A percentile compares a stretch with the other conserved stretches of the same genome.
phyloP scores from a whole-genome alignment of 23 tunicate genomes.

The Ascidia mentula region DNA sequence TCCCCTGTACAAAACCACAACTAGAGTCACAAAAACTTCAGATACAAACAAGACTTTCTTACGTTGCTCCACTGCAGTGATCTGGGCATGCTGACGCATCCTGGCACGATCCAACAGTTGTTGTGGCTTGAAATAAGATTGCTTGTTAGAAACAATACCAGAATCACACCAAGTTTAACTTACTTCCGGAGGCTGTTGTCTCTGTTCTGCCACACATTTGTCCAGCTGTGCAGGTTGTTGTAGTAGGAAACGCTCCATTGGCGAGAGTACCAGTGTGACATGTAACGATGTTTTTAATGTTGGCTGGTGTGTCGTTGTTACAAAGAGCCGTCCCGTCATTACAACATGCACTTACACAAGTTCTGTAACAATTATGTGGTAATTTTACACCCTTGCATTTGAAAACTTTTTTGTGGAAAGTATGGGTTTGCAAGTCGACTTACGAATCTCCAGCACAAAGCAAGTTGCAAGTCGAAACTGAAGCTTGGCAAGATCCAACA shows the following conservation, averaged over 20 bases:
- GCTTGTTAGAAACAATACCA: too few relatives aligned
- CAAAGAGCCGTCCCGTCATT: neutral
- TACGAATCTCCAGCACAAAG: neutral
- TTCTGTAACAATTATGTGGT: too few relatives aligned
- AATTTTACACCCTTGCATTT: too few relatives aligned
- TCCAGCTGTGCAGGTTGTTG: neutral
- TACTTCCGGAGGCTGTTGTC: neutral
- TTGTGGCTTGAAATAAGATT: too few relatives aligned
- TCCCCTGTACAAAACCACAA: neutral
- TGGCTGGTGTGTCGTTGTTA: neutral
- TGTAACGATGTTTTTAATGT: neutral
- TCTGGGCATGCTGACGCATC: too few relatives aligned
- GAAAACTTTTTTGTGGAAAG: too few relatives aligned
- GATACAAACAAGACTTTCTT: too few relatives aligned
- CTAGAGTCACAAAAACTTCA: too few relatives aligned
- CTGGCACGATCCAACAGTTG: too few relatives aligned
- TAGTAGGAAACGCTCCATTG: neutral
- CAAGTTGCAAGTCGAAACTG: neutral
- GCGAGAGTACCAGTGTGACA: neutral
- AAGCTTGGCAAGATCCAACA: constrained; percentile 1
- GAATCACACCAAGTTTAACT: neutral
- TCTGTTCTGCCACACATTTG: neutral
- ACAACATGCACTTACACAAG: neutral
- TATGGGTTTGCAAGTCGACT: neutral
- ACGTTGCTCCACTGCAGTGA: too few relatives aligned